Evolutionary conservation across 2,888 invertebrate species (phyloP).

Genomic region (Chalcis sispes): DNA sequence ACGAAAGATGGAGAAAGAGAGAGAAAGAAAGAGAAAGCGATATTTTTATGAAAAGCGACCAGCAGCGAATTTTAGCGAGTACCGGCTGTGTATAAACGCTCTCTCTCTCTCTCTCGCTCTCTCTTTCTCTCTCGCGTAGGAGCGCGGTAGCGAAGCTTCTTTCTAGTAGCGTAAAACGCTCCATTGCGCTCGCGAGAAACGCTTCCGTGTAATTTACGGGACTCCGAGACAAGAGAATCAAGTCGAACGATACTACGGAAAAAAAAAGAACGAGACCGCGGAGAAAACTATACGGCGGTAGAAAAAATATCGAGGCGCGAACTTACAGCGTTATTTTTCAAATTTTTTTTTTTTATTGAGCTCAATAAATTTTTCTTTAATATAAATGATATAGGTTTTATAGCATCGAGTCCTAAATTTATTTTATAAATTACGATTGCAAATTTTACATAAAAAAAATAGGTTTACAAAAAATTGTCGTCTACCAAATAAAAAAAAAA

Average conservation of each 20-base stretch:
- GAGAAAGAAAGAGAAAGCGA: too few species aligned
- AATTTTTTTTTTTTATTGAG: background rate
- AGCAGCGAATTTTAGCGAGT: constrained; percentile 10
- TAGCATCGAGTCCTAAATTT: too few species aligned
- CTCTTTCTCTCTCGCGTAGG: constrained; percentile 10
- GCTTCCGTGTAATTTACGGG: constrained; percentile 49
- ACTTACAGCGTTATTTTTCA: constrained; percentile 14
- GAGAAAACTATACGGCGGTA: background rate
- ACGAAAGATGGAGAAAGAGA: constrained; percentile 2
- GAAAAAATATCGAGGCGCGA: constrained; percentile 9
- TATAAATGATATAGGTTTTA: too few species aligned
- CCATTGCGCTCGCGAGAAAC: constrained; percentile 55
- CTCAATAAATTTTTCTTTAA: too few species aligned
- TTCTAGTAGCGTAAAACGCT: constrained; percentile 54
- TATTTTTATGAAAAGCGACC: constrained; percentile 33
- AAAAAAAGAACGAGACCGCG: background rate
- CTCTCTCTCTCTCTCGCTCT: background rate
- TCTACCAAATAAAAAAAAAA: too few species aligned
- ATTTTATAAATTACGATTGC: too few species aligned
- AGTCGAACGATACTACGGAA: background rate
- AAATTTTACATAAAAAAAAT: too few species aligned
- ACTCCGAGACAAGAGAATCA: constrained; percentile 18
- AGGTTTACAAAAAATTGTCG: too few species aligned
- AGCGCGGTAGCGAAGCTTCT: constrained; percentile 31
- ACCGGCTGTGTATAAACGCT: too few species aligned